A percentile compares a stretch with the other conserved stretches of the same genome.
Evolutionary conservation across 2,888 invertebrate species (phyloP).

Genomic region (Platycheirus albimanus): DNA sequence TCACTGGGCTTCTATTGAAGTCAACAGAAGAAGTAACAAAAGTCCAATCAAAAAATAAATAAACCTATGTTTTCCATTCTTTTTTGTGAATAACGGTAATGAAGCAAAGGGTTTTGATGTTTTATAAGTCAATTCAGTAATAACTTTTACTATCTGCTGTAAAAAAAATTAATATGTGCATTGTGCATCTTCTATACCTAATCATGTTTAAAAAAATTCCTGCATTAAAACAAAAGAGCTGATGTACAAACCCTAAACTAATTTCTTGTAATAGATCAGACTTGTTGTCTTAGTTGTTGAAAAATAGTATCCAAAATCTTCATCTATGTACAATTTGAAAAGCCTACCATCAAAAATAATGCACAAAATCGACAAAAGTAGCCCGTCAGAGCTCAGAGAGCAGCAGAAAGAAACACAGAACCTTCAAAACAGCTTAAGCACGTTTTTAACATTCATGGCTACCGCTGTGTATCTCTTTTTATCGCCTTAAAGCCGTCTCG

Average conservation of each 20-base stretch:
- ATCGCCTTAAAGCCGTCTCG: constrained; percentile 21
- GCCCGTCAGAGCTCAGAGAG: constrained; percentile 34
- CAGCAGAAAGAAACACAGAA: constrained; percentile 27
- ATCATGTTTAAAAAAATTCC: too few species aligned
- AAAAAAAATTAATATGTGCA: too few species aligned
- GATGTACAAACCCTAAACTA: constrained; percentile 2
- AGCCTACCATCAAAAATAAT: constrained; percentile 7
- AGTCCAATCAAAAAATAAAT: too few species aligned
- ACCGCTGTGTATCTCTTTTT: constrained; percentile 55
- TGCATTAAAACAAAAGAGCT: constrained; percentile 19
- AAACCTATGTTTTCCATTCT: too few species aligned
- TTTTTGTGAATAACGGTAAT: too few species aligned
- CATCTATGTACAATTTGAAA: neutral
- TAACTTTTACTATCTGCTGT: too few species aligned
- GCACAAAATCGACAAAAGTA: constrained; percentile 14
- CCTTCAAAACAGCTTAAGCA: constrained; percentile 45
- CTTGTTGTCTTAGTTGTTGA: neutral
- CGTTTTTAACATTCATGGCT: constrained; percentile 50
- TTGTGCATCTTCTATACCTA: too few species aligned
- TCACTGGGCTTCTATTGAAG: too few species aligned
- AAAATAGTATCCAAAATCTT: constrained; percentile 6
- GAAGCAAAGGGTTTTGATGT: too few species aligned
- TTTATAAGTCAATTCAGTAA: too few species aligned
- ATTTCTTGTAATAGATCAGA: neutral
- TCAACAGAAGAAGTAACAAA: too few species aligned